These are phyloP conservation scores for Cosmopolites sordidus DNA, from an alignment of 2,888 invertebrate species.

Conservation along the genomic window DNA sequence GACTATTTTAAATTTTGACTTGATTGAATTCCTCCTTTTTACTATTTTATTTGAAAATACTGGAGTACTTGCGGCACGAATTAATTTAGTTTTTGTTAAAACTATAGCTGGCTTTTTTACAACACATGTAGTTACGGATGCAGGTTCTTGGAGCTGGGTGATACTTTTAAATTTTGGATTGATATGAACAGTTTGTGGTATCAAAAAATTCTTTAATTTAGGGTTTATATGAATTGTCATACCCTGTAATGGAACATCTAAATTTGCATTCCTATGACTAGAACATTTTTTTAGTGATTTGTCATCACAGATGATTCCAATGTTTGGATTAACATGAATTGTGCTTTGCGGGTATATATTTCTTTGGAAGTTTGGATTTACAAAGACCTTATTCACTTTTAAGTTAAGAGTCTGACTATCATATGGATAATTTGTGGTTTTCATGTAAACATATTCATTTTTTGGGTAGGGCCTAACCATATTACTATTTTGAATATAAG, in stretches of 20 bases:
- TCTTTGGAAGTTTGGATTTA: background rate
- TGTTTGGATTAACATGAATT: slow-evolving; percentile 2
- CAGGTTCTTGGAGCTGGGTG: background rate
- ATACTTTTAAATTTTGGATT: slow-evolving; percentile 1
- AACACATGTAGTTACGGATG: background rate
- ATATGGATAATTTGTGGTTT: too few relatives aligned
- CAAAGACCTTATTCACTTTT: background rate
- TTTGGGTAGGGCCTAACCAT: too few relatives aligned
- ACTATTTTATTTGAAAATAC: slow-evolving; percentile 14
- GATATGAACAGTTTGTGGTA: background rate
- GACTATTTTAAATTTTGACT: slow-evolving; percentile 39
- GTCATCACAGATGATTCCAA: background rate
- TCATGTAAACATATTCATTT: too few relatives aligned
- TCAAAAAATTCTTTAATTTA: background rate
- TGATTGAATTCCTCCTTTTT: slow-evolving; percentile 34
- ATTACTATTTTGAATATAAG: too few relatives aligned
- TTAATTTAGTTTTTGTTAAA: slow-evolving; percentile 32
- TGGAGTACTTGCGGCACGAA: slow-evolving; percentile 23
- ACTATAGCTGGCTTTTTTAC: background rate
- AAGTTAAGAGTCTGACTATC: too few relatives aligned
- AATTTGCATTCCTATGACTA: background rate
- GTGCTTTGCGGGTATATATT: background rate
- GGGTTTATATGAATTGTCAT: slow-evolving; percentile 1
- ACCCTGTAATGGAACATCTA: background rate
- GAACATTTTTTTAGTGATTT: background rate